Base-by-base conservation (phyloP, 2,888 invertebrate species). In the Sinopyrophorus schimmeli region DNA sequence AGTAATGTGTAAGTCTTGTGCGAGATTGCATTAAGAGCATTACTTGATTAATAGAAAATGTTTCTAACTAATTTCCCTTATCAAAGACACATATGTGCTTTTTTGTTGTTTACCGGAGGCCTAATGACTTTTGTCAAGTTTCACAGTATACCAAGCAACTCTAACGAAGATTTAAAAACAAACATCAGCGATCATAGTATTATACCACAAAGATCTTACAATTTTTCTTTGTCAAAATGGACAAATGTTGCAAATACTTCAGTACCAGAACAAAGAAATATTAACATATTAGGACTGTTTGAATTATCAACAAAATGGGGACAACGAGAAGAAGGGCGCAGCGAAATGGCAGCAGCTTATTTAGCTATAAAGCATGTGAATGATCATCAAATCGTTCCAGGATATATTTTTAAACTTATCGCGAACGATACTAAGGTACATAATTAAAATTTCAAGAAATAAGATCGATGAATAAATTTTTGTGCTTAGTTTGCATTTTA, bases 361-460 rank as follows among this genome's bases (percentile, higher is more conserved):
- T 76, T 92, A 62, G 92, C 92, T 0, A 84, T 92, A 31, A 77
- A 82, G 48, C 88, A 90, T 62, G 84, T 93, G 64, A 92, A 92
- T 74, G 75, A 80, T 43, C 77, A 81, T 62, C 74, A 77, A 3
- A 63, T 87, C 31, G 76, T 92, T 40, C 83, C 86, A 0, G 88
- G 87, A 30, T 90, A 90, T 66, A 78, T 77, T 32, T 76, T 93
- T 50, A 81, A 84, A 54, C 79, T 92, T 54, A 79, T 90, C 63
- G 82, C 86, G 60, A 92, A 92, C 68, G 91, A 93, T 65, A 92
- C 92, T 0, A 83, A 87, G 88, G 92, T 92, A 77, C 75, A 31
- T 17, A 10, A 16, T 31, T 31, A 15, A 10, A 31, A 15, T 15
- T 2, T 15, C 31, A n/a, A 31, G 21, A 5, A 9, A 21, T n/a